Evolutionary conservation across 1,140 invertebrate species (phyloP), one percentile per base, ranked within the genome.

Genomic region (Drosophila arizonae): DNA sequence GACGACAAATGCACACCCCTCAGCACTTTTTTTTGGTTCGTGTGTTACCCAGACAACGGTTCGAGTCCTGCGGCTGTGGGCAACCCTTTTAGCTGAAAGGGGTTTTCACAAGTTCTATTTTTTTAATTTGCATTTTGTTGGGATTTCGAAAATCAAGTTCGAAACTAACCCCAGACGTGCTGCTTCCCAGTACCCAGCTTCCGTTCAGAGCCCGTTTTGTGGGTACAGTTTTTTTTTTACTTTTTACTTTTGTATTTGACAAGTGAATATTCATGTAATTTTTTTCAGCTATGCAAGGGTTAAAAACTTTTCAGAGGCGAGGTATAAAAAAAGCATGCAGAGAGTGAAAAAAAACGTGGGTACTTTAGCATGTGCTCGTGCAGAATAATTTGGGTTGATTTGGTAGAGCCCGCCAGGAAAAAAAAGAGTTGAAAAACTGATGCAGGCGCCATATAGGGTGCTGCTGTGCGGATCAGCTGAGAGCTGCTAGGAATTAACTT

Each of bases 201-300:
- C 61, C 43, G 71, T 50, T 48, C 56, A 39, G 30, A 60, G 36
- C 77, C 58, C 39, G 43, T 77, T 68, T 71, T 43, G 45, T 69
- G 52, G 43, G 70, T 76, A 85, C 77, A 65, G 71, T 79, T 90
- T 79, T 79, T 76, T 46, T 46, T 46, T 46, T 13, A 24, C 21
- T 8, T 46, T 46, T 46, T 46, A 46, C 43, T 60, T 72, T 73
- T 73, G 72, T 76, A 77, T 79, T 89, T 89, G 81, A 90, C 89
- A 90, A 90, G 89, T 90, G 89, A 90, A 90, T 90, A 89, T 90
- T 80, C 89, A 89, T 86, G 89, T 90, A 72, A 67, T 62, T 52
- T 58, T 70, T 72, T 68, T 57, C 33, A 6, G 39, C 46, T 69
- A 51, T 52, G 79, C 68, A 90, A 90, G 88, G 88, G 88, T 90